These are phyloP conservation scores for Argyra leucocephala DNA, from an alignment of 2,888 invertebrate species.

Conservation along the genomic window DNA sequence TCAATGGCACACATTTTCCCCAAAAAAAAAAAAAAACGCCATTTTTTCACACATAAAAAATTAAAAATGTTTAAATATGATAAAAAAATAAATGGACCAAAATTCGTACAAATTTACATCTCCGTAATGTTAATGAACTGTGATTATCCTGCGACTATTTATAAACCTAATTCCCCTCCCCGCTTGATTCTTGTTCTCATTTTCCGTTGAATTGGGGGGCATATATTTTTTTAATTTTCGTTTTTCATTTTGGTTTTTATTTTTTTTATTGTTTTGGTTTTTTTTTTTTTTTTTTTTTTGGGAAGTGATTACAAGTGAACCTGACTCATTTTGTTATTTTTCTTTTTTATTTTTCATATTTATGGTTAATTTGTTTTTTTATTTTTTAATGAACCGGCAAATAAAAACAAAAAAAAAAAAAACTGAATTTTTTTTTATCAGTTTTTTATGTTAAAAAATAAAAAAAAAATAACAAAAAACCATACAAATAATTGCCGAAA, in stretches of 20 bases:
- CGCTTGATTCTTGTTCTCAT: neutral
- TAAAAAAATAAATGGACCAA: neutral
- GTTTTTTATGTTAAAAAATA: too few relatives aligned
- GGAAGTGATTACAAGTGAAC: too few relatives aligned
- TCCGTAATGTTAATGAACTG: neutral
- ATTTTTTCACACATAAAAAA: neutral
- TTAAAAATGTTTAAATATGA: neutral
- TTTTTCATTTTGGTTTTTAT: too few relatives aligned
- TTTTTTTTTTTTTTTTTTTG: too few relatives aligned
- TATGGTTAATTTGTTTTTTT: conserved; percentile 1
- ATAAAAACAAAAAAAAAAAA: too few relatives aligned
- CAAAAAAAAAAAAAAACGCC: neutral
- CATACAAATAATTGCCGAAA: neutral
- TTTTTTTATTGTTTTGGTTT: too few relatives aligned
- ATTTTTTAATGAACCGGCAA: neutral
- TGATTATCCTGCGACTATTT: conserved; percentile 1
- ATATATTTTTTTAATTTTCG: too few relatives aligned
- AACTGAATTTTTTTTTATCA: too few relatives aligned
- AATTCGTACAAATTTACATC: neutral
- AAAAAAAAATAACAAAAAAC: too few relatives aligned
- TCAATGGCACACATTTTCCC: neutral
- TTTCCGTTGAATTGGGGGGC: too few relatives aligned
- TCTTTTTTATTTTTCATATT: neutral
- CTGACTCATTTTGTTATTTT: neutral
- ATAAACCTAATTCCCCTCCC: neutral